Evolutionary conservation across 2,797 vertebrate species (phyloP).

Genomic region (Muscicapa striata): DNA sequence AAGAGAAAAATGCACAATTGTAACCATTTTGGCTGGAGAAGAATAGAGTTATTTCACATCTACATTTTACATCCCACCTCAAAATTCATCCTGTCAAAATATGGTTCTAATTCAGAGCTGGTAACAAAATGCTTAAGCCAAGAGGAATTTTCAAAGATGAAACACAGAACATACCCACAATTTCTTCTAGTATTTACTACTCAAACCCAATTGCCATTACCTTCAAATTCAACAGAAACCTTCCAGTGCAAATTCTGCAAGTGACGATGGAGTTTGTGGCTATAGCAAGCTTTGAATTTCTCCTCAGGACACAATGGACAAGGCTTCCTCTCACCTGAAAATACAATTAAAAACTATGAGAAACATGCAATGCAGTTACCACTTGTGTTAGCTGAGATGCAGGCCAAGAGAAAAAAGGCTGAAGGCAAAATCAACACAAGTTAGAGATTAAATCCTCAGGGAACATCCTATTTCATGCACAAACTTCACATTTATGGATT

Average conservation of each 20-base stretch:
- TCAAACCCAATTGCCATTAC: constrained; percentile 68
- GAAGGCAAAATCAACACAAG: not conserved
- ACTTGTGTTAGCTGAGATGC: not conserved
- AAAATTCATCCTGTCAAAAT: not conserved
- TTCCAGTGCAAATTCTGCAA: constrained; percentile 98
- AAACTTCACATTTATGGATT: not conserved
- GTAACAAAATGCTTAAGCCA: not conserved
- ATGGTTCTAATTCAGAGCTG: not conserved
- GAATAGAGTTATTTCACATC: not conserved
- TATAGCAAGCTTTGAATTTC: constrained; percentile 90
- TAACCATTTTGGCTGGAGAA: not conserved
- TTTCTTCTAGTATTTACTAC: not conserved
- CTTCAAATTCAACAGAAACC: constrained; percentile 95
- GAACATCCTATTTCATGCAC: not conserved
- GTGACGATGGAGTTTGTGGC: constrained; percentile 91
- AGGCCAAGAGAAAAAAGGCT: not conserved
- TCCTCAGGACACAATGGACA: constrained; percentile 95
- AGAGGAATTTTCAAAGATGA: not conserved
- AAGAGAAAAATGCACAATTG: not conserved
- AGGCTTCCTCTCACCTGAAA: constrained; percentile 85
- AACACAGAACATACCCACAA: not conserved
- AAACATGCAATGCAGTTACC: not conserved
- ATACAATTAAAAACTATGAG: not conserved
- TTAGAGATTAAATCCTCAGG: not conserved
- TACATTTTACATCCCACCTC: not conserved